Evolutionary conservation across 2,113 vertebrate species (phyloP), one percentile per base, ranked within the genome.

Genomic region (Syngnathus scovelli): DNA sequence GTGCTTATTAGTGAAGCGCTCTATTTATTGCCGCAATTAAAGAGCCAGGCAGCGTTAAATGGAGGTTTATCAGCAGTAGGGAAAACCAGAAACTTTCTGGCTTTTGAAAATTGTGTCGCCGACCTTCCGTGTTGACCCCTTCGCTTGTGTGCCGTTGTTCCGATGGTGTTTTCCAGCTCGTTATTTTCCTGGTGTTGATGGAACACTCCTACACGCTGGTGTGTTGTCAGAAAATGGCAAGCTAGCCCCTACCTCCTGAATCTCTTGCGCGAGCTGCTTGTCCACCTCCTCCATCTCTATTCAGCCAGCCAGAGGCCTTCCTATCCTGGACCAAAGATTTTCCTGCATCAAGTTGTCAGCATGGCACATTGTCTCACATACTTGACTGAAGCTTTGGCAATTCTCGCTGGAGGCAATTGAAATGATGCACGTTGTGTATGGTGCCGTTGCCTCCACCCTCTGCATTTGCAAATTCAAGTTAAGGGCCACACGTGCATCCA

Each of bases 181-280:
- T 72, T 78, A 78, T 64, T 73, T 58, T 61, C 18, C 49, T 63
- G 37, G 12, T 56, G 67, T 41, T 70, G 37, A 80, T 58, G 68
- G 60, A 43, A 62, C n/a, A 43, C 39, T 23, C 61, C 61, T 23
- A 64, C 64, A 51, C 27, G 54, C 8, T 38, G 18, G 3, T 39
- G 11, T 63, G 48, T 52, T 59, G 51, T 59, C 61, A 64, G 18
- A 39, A 63, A 68, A 27, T 38, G 55, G 18, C n/a, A 7, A 60
- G 19, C n/a, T 9, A 60, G 19, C 21, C 62, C 49, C 46, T 36
- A 12, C 56, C 23, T 68, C 23, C 19, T 5, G 52, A 52, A 70
- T 61, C 46, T 33, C 54, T 16, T 6, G 19, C 36, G 39, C 46
- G 36, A 38, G 64, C 37, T 48, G 54, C 19, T 67, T 69, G 66